Percentiles rank a stretch among this genome's conserved stretches.
These are phyloP conservation scores for Ectemnius lituratus DNA, from an alignment of 2,888 invertebrate genomes.

Conservation along the genomic window DNA sequence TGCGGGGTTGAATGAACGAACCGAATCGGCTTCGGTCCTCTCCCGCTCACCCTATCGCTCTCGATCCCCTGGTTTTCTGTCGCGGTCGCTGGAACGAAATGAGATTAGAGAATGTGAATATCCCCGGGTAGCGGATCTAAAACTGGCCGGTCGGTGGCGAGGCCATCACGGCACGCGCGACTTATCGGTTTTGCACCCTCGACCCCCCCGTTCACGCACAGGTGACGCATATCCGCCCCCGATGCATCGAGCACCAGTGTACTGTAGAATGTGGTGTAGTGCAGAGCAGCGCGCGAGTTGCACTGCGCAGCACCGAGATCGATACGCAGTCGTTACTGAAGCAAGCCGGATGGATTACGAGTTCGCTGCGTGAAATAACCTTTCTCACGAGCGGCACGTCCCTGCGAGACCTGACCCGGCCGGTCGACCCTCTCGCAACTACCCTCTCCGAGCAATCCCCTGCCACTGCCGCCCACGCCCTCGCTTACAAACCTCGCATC, in stretches of 20 bases:
- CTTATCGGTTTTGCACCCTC: conserved; percentile 5
- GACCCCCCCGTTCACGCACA: neutral
- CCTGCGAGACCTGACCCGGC: conserved; percentile 3
- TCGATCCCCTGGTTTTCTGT: neutral
- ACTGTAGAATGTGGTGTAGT: conserved; percentile 31
- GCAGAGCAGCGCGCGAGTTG: conserved; percentile 47
- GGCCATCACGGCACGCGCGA: neutral
- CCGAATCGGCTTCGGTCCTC: too few species aligned
- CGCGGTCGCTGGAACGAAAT: neutral
- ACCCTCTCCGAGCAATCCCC: neutral
- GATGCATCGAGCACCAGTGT: conserved; percentile 11
- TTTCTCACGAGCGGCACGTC: conserved; percentile 30
- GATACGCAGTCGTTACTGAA: conserved; percentile 57
- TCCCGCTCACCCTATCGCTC: too few species aligned
- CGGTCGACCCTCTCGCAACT: neutral
- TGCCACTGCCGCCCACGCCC: neutral
- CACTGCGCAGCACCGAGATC: conserved; percentile 40
- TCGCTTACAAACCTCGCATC: neutral
- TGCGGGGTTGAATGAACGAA: too few species aligned
- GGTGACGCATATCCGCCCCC: conserved; percentile 2
- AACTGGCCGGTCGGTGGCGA: neutral
- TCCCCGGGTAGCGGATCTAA: neutral
- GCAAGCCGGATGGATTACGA: conserved; percentile 62
- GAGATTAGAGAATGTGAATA: conserved; percentile 1
- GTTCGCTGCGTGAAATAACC: conserved; percentile 51